These are phyloP conservation scores for Pherbina coryleti DNA, from an alignment of 2,888 invertebrate genomes.

Conservation along the genomic window DNA sequence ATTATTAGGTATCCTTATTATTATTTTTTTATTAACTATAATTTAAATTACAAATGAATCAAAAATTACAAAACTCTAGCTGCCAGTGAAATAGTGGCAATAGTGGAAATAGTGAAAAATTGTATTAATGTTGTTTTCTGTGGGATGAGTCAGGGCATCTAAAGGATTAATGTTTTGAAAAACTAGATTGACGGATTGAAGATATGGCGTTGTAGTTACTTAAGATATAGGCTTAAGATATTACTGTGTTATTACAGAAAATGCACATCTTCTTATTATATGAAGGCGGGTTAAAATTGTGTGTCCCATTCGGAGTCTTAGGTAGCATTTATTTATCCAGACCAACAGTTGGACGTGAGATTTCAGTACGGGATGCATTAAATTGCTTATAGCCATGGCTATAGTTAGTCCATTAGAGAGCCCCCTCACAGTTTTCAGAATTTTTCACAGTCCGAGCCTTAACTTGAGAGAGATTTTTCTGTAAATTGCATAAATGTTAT, in stretches of 20 bases:
- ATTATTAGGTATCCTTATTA: background rate
- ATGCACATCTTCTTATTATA: background rate
- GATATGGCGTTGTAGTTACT: background rate
- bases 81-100: background rate
- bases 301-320: constrained; percentile 2
- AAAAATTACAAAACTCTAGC: background rate
- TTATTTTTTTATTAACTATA: background rate
- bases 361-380: background rate
- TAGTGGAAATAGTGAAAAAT: background rate
- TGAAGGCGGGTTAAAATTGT: background rate
- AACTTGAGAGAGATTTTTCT: background rate
- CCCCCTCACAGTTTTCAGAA: background rate
- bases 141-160: background rate
- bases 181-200: background rate
- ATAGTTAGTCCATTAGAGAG: background rate
- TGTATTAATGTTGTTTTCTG: background rate
- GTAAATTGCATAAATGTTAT: background rate
- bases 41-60: background rate
- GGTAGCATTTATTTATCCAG: background rate
- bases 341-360: background rate
- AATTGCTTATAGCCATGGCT: background rate
- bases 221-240: background rate
- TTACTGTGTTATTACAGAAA: background rate
- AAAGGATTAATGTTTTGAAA: background rate
- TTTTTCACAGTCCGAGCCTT: background rate